Evolutionary conservation across 2,797 vertebrate genomes (phyloP), one percentile per base, ranked within the genome.

Genomic region (Onychomys torridus): DNA sequence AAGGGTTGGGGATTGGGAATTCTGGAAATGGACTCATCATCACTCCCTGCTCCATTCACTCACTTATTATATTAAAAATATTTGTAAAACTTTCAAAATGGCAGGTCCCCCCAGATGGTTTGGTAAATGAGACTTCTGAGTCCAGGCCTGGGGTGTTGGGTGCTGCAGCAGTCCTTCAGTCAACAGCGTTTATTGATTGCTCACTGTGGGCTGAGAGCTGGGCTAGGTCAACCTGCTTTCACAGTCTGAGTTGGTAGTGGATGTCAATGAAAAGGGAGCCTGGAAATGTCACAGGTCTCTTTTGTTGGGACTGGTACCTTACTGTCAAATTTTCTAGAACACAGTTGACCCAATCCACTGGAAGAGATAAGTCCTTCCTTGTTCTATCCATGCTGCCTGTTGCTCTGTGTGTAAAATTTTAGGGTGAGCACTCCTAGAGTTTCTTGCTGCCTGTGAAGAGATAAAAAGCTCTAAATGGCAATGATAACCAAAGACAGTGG

Each of bases 71-170:
- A 95, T 93, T 75, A 95, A 97, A 97, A 97, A 98, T 93, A 88
- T 97, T 97, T 98, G 96, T 91, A 94, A 97, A 96, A 95, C 93
- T 95, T 97, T 96, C 89, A 95, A 97, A 98, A 97, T 97, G 96
- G 92, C 92, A 97, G 57, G 96, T 97, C 94, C 97, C 96, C 59
- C 67, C 91, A 93, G 97, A 88, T 92, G 89, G 77, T 23, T 89
- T 14, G 21, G 12, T 86, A 91, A 85, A 97, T 90, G 94, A 97
- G 86, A 71, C 77, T 69, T 65, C 32, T 2, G 59, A 93, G 67
- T 86, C 95, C 75, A 83, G 76, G 59, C 69, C 61, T 90, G 93
- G 81, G 65, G 67, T 90, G 89, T 93, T 96, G 89, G 96, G 95
- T 94, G 94, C 88, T n/a, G 73, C 83, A 40, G 2, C 84, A 52